Evolutionary conservation across 2,888 invertebrate genomes (phyloP).

Genomic region (Odontocerum albicorne): DNA sequence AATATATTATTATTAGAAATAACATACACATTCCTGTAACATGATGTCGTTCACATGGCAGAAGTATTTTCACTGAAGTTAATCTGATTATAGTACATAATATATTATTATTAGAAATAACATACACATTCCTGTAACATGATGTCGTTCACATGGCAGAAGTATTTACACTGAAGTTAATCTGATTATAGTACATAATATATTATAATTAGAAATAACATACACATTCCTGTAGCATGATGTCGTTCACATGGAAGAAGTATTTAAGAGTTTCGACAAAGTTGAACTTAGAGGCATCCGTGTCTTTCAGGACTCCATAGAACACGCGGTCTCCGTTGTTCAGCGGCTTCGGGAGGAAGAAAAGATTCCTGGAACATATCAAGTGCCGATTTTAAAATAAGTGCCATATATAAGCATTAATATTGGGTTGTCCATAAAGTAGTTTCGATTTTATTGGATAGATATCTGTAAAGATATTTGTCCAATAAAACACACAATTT

Average conservation of each 20-base stretch:
- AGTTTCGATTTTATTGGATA: neutral
- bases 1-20: neutral
- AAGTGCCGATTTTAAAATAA: constrained; percentile 7
- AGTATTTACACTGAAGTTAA: neutral
- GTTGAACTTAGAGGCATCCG: constrained; percentile 53
- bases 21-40: constrained; percentile 2
- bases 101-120: neutral
- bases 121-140: neutral
- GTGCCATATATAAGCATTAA: neutral
- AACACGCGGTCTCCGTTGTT: constrained; percentile 54
- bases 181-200: neutral
- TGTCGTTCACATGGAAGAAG: constrained; percentile 37
- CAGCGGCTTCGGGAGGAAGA: constrained; percentile 48
- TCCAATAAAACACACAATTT: neutral
- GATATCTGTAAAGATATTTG: neutral
- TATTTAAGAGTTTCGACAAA: constrained; percentile 54
- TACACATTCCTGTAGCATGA: constrained; percentile 20
- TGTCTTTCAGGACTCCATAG: constrained; percentile 48
- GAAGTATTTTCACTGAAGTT: too few species aligned
- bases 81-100: neutral
- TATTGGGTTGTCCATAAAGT: neutral
- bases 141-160: neutral
- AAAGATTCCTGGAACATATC: constrained; percentile 42
- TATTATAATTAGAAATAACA: neutral
- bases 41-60: neutral